These are phyloP conservation scores for Oreotrochilus melanogaster DNA, from an alignment of 2,113 vertebrate genomes.

Conservation along the genomic window DNA sequence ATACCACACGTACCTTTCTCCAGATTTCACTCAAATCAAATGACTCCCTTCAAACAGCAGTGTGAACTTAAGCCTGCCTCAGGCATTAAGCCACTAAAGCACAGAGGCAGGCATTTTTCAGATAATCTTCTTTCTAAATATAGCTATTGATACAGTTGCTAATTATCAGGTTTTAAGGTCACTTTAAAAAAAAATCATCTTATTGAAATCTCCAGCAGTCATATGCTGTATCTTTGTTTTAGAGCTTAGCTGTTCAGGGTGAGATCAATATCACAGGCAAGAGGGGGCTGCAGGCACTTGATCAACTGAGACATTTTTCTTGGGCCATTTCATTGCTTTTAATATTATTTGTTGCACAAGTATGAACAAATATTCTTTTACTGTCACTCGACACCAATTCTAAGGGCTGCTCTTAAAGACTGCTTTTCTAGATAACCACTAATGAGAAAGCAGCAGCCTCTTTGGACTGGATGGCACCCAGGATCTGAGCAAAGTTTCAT, in stretches of 20 bases:
- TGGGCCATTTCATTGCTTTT: neutral
- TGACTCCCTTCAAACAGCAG: neutral
- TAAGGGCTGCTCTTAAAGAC: neutral
- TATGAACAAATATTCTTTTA: conserved; percentile 14
- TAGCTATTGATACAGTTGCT: neutral
- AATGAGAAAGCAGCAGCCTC: neutral
- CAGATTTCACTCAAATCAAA: neutral
- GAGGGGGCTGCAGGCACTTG: neutral
- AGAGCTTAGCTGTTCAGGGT: neutral
- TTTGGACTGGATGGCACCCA: neutral
- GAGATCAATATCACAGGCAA: neutral
- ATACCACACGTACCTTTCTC: neutral
- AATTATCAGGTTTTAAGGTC: neutral
- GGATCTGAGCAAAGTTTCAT: neutral
- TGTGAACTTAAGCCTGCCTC: neutral
- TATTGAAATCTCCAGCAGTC: neutral
- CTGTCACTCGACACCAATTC: neutral
- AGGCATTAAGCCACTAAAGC: neutral
- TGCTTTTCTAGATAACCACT: neutral
- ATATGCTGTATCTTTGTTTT: neutral
- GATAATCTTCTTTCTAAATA: neutral
- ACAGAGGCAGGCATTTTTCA: neutral
- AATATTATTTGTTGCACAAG: neutral
- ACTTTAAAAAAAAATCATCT: neutral
- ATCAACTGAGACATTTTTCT: neutral